Evolutionary conservation across 2,797 vertebrate species (phyloP).

Genomic region (Alectoris magna): DNA sequence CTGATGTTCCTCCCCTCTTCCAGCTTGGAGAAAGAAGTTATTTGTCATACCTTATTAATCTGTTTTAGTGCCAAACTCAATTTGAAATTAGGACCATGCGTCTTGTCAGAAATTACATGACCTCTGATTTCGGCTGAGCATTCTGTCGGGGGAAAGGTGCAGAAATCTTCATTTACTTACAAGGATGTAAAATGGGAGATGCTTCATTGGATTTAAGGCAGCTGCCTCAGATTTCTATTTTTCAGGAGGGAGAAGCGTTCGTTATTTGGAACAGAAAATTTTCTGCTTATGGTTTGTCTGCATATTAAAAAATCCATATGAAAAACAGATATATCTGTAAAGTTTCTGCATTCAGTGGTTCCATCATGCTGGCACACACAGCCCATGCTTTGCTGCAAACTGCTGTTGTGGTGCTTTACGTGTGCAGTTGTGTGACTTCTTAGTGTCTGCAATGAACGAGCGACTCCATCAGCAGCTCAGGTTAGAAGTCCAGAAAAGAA

Average conservation of each 20-base stretch:
- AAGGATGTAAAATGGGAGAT: background rate
- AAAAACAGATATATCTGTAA: background rate
- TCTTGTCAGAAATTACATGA: conserved; percentile 34
- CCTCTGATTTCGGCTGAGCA: conserved; percentile 15
- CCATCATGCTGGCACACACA: background rate
- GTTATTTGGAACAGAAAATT: background rate
- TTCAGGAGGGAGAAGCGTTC: background rate
- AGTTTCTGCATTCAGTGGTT: background rate
- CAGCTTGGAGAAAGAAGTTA: conserved; percentile 57
- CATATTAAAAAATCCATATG: background rate
- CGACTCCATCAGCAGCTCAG: background rate
- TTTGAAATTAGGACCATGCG: conserved; percentile 54
- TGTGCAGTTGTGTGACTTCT: background rate
- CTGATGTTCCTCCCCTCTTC: conserved; percentile 46
- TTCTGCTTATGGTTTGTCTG: background rate
- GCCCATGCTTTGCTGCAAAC: background rate
- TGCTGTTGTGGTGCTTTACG: background rate
- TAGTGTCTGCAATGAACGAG: background rate
- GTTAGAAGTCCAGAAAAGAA: conserved; percentile 2
- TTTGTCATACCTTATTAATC: conserved; percentile 67
- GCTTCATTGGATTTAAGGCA: background rate
- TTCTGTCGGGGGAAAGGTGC: background rate
- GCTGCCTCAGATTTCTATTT: background rate
- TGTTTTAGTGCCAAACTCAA: conserved; percentile 55
- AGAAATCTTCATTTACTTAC: background rate